Conservation (phyloP, 2,113 vertebrate species). For the Syrmaticus mikado region DNA sequence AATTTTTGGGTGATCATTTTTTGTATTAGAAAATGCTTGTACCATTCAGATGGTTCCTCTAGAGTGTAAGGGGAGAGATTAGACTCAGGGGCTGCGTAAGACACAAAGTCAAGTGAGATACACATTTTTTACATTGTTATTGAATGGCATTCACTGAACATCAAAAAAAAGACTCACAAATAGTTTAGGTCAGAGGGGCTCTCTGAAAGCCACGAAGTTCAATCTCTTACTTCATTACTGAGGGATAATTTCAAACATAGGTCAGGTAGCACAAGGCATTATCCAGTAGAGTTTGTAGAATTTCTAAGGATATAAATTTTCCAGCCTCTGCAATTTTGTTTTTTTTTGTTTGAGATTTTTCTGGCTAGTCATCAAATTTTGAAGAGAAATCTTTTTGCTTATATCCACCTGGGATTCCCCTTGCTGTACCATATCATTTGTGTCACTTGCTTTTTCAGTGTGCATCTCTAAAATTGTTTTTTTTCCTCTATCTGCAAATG, state of each 20-base stretch:
- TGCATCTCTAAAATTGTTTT: not conserved
- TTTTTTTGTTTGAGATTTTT: not conserved
- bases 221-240: not conserved
- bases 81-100: fast-evolving
- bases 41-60: not conserved
- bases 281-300: not conserved
- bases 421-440: not conserved
- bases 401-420: not conserved
- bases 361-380: not conserved
- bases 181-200: not conserved
- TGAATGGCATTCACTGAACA: not conserved
- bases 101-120: not conserved
- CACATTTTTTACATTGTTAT: not conserved
- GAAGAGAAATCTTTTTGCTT: not conserved
- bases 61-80: not conserved
- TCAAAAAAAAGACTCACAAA: not conserved
- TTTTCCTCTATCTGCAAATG: not conserved
- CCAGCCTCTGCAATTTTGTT: not conserved
- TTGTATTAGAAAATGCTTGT: not conserved
- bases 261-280: not conserved
- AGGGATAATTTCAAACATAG: not conserved
- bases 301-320: not conserved
- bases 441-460: not conserved
- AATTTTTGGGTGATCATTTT: not conserved
- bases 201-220: not conserved